Percentiles rank a stretch among this genome's conserved stretches.
These are phyloP conservation scores for Tylochromis polylepis DNA, from an alignment of 2,113 vertebrate species.

Conservation along the genomic window DNA sequence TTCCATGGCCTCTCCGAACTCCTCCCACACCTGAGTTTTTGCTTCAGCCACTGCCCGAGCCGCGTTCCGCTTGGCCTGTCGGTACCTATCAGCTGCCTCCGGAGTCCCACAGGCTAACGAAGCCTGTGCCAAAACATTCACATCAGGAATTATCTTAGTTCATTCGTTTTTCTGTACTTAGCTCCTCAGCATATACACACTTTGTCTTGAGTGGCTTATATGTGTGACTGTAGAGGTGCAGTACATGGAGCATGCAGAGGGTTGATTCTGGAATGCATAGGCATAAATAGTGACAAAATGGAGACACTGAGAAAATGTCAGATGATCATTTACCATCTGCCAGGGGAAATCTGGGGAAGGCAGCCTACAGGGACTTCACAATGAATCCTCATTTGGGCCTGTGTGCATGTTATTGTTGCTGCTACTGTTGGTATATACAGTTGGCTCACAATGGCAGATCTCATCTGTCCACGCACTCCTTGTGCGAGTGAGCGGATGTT, in stretches of 20 bases:
- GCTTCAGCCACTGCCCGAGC: too few species aligned
- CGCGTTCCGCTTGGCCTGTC: too few species aligned
- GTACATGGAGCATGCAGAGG: not conserved
- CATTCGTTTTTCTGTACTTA: not conserved
- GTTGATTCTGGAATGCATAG: not conserved
- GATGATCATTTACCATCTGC: slow-evolving; percentile 7
- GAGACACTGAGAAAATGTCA: not conserved
- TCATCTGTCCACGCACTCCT: slow-evolving; percentile 34
- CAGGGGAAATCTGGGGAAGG: not conserved
- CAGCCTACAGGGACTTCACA: not conserved
- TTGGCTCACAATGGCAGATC: slow-evolving; percentile 17
- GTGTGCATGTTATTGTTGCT: not conserved
- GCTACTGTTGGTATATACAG: slow-evolving; percentile 3
- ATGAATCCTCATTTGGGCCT: slow-evolving; percentile 1
- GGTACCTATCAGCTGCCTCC: too few species aligned
- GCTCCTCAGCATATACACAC: not conserved
- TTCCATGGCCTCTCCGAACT: too few species aligned
- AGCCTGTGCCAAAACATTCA: too few species aligned
- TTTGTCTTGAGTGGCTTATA: not conserved
- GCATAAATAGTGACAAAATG: not conserved
- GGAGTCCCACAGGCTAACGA: too few species aligned
- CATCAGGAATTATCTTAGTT: not conserved
- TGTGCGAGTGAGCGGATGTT: not conserved
- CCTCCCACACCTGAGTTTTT: too few species aligned
- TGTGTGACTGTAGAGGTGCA: not conserved